Evolutionary conservation across 2,797 vertebrate species (phyloP).

Genomic region (Psittacula echo): DNA sequence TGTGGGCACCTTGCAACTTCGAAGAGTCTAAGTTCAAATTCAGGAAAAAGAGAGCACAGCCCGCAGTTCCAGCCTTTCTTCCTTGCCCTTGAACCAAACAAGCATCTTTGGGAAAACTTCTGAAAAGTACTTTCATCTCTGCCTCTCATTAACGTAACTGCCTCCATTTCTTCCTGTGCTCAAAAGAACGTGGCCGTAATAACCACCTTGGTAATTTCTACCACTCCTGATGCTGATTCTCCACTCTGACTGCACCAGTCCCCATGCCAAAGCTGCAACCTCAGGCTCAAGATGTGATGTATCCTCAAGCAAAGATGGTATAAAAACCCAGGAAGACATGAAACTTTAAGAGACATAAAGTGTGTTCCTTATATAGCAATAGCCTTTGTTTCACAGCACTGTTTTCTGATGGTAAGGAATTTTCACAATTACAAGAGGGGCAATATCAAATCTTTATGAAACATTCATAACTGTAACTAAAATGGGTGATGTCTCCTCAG

Average conservation of each 20-base stretch:
- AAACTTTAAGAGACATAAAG: not conserved
- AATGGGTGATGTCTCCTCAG: constrained; percentile 8
- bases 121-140: not conserved
- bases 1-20: not conserved
- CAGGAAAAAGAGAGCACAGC: not conserved
- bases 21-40: not conserved
- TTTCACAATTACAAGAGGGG: constrained; percentile 21
- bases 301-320: not conserved
- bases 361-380: not conserved
- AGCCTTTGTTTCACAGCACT: constrained; percentile 11
- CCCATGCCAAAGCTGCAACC: not conserved
- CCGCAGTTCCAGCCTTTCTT: not conserved
- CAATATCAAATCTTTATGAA: constrained; percentile 23
- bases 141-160: not conserved
- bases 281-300: not conserved
- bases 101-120: not conserved
- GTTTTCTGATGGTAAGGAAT: not conserved
- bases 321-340: not conserved
- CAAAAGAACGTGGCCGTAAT: accelerated
- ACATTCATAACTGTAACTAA: constrained; percentile 41
- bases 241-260: not conserved
- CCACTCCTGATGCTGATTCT: not conserved
- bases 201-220: not conserved
- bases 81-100: not conserved
- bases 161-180: not conserved